A percentile compares a stretch with the other conserved stretches of the same genome.
Conservation (phyloP, 2,888 invertebrate genomes). For the Anticlea derivata region DNA sequence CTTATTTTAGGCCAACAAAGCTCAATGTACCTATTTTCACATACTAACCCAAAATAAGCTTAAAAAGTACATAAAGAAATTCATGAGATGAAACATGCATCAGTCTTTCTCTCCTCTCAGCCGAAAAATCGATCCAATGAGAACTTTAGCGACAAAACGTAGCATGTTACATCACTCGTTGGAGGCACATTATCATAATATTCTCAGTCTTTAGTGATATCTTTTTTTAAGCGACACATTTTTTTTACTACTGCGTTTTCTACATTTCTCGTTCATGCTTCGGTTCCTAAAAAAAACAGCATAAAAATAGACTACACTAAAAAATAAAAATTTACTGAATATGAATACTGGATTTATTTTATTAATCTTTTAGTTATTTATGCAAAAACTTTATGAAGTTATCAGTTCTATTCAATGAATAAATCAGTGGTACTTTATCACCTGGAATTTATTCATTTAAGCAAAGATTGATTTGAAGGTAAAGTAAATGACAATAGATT, state of each 20-base stretch:
- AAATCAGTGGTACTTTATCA: constrained; percentile 4
- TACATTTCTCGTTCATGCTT: too few relatives aligned
- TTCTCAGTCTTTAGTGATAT: too few relatives aligned
- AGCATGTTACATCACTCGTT: background rate
- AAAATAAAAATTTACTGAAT: too few relatives aligned
- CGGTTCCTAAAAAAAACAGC: too few relatives aligned
- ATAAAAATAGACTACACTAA: too few relatives aligned
- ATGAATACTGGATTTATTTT: too few relatives aligned
- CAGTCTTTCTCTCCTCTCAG: background rate
- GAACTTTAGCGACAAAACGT: constrained; percentile 3
- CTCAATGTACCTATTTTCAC: too few relatives aligned
- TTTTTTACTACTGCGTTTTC: too few relatives aligned
- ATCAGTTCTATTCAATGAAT: constrained; percentile 5
- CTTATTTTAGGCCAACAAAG: too few relatives aligned
- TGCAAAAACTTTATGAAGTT: background rate
- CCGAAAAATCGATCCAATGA: background rate
- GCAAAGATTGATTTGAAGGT: constrained; percentile 35
- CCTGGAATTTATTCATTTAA: constrained; percentile 11
- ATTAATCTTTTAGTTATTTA: background rate
- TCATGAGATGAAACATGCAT: constrained; percentile 1
- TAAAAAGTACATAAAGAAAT: background rate
- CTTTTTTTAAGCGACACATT: too few relatives aligned
- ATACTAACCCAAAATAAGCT: too few relatives aligned
- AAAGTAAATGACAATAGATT: constrained; percentile 37
- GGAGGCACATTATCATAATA: too few relatives aligned